These are phyloP conservation scores for Drosophila obscura DNA, from an alignment of 1,140 invertebrate genomes.

Conservation along the genomic window DNA sequence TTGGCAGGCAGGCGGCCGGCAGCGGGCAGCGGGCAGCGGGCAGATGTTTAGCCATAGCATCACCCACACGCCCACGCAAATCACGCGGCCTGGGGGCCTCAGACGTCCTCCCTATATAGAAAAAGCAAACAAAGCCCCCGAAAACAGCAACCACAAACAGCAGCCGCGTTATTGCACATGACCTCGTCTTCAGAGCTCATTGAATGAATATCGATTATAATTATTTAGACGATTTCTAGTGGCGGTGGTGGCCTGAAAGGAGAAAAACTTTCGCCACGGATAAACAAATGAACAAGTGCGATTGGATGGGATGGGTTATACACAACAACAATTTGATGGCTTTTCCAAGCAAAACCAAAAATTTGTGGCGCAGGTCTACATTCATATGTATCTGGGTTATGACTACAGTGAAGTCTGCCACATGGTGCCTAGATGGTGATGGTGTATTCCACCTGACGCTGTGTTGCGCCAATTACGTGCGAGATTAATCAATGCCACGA, in stretches of 20 bases:
- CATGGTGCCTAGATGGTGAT: not conserved
- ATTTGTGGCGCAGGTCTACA: not conserved
- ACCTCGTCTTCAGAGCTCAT: slow-evolving; percentile 56
- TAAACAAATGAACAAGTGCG: slow-evolving; percentile 57
- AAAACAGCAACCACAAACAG: slow-evolving; percentile 36
- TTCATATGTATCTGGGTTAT: not conserved
- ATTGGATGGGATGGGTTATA: not conserved
- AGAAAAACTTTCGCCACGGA: slow-evolving; percentile 43
- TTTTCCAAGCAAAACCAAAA: slow-evolving; percentile 2
- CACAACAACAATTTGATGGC: slow-evolving; percentile 45
- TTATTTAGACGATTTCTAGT: slow-evolving; percentile 68
- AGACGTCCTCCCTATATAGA: slow-evolving; percentile 31
- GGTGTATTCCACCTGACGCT: slow-evolving; percentile 36
- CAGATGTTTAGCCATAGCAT: slow-evolving; percentile 1
- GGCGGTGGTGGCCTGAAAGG: slow-evolving; percentile 23
- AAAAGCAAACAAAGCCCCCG: slow-evolving; percentile 47
- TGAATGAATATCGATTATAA: slow-evolving; percentile 68
- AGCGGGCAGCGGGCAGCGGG: not conserved
- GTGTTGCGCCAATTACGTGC: slow-evolving; percentile 62
- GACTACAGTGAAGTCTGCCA: slow-evolving; percentile 15
- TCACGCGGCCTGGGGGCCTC: slow-evolving; percentile 62
- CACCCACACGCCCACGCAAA: slow-evolving; percentile 38
- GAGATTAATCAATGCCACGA: slow-evolving; percentile 79
- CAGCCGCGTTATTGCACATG: slow-evolving; percentile 57
- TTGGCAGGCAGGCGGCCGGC: too few relatives aligned